Base-by-base conservation (phyloP, 2,888 invertebrate species). In the Drosophila melanocephala region DNA sequence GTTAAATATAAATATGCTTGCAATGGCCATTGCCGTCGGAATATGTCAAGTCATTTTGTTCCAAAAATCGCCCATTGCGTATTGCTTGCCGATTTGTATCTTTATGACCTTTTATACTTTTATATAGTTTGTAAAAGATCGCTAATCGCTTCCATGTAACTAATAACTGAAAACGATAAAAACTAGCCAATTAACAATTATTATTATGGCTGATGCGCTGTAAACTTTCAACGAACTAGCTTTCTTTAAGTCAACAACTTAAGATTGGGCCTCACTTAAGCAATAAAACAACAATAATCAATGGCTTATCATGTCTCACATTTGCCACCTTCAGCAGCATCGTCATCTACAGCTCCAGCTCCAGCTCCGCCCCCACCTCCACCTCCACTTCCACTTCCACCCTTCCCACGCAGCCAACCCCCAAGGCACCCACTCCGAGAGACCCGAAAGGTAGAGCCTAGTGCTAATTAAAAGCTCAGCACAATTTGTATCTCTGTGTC, bases 391-490 rank as follows among this genome's bases (percentile, higher is more conserved):
- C 44, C 44, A 47, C 47, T 16, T 47, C 5, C 47, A 47, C 47
- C 22, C 47, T 26, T 26, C 47, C 47, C 26, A 55, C 53, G 19
- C 26, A 28, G 7, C 7, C 42, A 16, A 39, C 42, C 30, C 22
- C 39, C 30, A 30, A 47, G 26, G 16, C 47, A 47, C 30, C 51
- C 19, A 50, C 26, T 47, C 33, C 5, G 26, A 33, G 10, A n/a
- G 42, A 42, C 42, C n/a, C 42, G 42, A 47, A 22, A 44, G 12
- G n/a, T 12, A n/a, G 5, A 55, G 30, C 50, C 30, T n/a, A 51
- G 69, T 72, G 85, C 75, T 82, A 83, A 88, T 83, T 88, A 83
- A 86, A 76, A 83, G 84, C 76, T 72, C 69, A 68, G 66, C 81
- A 83, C 81, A 87, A 86, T 86, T 79, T 83, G 22, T 47, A 26